Conservation (phyloP, 2,888 invertebrate genomes). For the Dicyrtoma fusca region DNA sequence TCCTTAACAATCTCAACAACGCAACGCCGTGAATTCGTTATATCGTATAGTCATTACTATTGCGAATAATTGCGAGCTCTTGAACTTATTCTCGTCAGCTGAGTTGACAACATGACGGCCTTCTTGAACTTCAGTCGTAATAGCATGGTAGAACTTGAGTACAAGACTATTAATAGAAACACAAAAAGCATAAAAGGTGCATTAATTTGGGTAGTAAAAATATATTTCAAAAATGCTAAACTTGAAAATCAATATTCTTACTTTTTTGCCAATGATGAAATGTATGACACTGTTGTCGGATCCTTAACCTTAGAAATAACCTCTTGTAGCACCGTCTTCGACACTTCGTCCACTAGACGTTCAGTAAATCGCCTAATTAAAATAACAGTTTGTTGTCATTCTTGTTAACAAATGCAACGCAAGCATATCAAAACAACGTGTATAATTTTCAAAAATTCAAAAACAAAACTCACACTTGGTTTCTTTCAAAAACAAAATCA, state of each 20-base stretch:
- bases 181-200: not conserved
- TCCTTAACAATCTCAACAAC: too few relatives aligned
- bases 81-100: slow-evolving; percentile 14
- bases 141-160: not conserved
- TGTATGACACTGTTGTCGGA: slow-evolving; percentile 2
- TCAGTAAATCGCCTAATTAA: slow-evolving; percentile 20
- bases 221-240: not conserved
- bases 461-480: slow-evolving; percentile 22
- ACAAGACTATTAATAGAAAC: not conserved
- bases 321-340: not conserved
- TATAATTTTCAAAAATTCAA: slow-evolving; percentile 1
- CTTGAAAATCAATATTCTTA: not conserved
- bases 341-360: slow-evolving; percentile 1
- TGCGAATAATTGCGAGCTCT: slow-evolving; percentile 25
- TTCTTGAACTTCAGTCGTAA: not conserved
- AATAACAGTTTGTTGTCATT: not conserved
- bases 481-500: slow-evolving; percentile 1
- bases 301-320: not conserved
- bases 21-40: too few relatives aligned
- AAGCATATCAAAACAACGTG: not conserved
- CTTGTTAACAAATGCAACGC: not conserved
- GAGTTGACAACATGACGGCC: not conserved
- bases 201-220: not conserved
- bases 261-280: slow-evolving; percentile 14
- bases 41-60: too few relatives aligned